These are phyloP conservation scores for Callorhinus ursinus DNA, from an alignment of 2,113 vertebrate species.

Conservation along the genomic window DNA sequence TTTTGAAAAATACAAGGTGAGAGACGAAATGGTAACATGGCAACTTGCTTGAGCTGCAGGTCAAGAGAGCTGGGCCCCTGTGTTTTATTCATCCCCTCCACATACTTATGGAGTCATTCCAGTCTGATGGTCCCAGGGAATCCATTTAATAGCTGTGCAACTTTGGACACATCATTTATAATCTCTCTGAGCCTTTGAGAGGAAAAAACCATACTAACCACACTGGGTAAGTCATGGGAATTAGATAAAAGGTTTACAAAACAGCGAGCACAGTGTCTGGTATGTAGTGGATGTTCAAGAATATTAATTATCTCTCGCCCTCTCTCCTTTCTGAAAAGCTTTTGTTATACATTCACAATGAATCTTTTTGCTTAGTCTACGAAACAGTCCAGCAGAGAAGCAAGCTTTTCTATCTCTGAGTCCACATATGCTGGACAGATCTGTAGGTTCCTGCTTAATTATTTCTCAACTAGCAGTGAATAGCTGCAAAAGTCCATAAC, in stretches of 20 bases:
- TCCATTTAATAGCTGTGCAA: not conserved
- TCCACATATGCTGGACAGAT: not conserved
- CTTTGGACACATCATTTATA: not conserved
- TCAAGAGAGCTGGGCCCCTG: not conserved
- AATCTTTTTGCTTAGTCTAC: slow-evolving; percentile 6
- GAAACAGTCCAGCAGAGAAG: not conserved
- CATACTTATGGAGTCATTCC: not conserved
- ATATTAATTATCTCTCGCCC: not conserved
- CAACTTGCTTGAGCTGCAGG: not conserved
- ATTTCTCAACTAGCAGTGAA: slow-evolving; percentile 10
- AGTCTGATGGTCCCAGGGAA: not conserved
- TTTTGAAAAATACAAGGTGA: not conserved
- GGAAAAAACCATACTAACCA: not conserved
- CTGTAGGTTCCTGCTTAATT: not conserved
- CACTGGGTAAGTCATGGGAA: not conserved
- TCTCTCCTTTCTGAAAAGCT: slow-evolving; percentile 23
- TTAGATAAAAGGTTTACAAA: not conserved
- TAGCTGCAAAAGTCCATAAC: not conserved
- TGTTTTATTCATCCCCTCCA: not conserved
- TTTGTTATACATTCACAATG: not conserved
- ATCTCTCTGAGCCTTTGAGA: not conserved
- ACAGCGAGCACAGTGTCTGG: not conserved
- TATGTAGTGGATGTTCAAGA: not conserved
- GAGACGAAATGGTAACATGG: not conserved
- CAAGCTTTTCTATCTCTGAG: slow-evolving; percentile 15